A percentile compares a stretch with the other conserved stretches of the same genome.
These are phyloP conservation scores for Drosophila flavopinicola DNA, from an alignment of 2,888 invertebrate species.

Conservation along the genomic window DNA sequence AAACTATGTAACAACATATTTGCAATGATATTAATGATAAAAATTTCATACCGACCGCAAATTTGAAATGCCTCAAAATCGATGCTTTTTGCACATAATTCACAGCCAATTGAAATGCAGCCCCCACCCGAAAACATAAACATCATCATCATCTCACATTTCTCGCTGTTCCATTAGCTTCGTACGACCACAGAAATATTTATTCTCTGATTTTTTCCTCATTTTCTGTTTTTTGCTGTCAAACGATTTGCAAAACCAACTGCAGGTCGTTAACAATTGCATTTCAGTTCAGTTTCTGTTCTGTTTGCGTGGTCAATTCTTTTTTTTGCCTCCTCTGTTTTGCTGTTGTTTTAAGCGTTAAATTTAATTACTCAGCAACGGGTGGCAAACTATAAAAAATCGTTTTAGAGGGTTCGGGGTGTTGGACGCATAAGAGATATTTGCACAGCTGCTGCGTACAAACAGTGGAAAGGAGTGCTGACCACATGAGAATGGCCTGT, in stretches of 20 bases:
- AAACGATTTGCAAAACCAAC: constrained; percentile 77
- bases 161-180: constrained; percentile 21
- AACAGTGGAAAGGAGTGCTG: constrained; percentile 18
- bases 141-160: constrained; percentile 19
- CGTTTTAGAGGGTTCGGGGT: constrained; percentile 16
- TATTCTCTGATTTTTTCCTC: constrained; percentile 54
- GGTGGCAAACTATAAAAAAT: constrained; percentile 35
- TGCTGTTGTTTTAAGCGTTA: constrained; percentile 70
- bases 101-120: constrained; percentile 65
- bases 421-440: constrained; percentile 42
- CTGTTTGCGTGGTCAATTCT: constrained; percentile 63
- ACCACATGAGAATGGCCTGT: constrained; percentile 21
- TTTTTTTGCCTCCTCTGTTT: constrained; percentile 19
- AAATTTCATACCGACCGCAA: constrained; percentile 54
- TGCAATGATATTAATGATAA: constrained; percentile 41
- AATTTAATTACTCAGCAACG: constrained; percentile 73
- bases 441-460: constrained; percentile 62
- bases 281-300: constrained; percentile 54
- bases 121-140: constrained; percentile 31
- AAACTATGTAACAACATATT: constrained; percentile 25
- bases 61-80: constrained; percentile 55
- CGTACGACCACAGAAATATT: constrained; percentile 65
- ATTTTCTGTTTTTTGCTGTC: constrained; percentile 51
- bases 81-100: constrained; percentile 66
- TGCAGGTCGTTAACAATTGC: constrained; percentile 66